Evolutionary conservation across 2,797 vertebrate species (phyloP).

Genomic region (Sebastes umbrosus): DNA sequence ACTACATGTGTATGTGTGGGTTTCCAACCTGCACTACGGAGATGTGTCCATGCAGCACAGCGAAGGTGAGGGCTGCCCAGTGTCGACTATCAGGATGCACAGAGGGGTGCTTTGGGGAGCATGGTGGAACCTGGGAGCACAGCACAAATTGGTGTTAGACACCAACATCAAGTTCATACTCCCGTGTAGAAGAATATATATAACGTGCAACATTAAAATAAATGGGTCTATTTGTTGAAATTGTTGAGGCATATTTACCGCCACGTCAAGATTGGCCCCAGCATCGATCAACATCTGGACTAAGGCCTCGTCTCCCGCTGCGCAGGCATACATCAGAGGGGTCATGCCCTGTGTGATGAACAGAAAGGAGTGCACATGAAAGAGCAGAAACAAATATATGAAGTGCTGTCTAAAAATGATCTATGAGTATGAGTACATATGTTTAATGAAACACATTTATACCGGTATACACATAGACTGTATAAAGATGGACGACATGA

Average conservation of each 20-base stretch:
- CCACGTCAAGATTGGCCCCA: constrained; percentile 92
- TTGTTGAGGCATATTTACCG: constrained; percentile 78
- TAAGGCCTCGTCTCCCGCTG: constrained; percentile 96
- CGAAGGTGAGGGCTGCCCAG: constrained; percentile 94
- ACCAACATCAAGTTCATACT: background rate
- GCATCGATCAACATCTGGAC: constrained; percentile 99
- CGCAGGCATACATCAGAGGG: constrained; percentile 96
- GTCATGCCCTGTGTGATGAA: constrained; percentile 90
- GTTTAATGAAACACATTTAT: background rate
- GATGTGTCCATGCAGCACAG: constrained; percentile 95
- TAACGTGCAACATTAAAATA: background rate
- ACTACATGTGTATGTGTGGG: background rate
- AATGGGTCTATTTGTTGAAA: constrained; percentile 3
- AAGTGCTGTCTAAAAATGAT: background rate
- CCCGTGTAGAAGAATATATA: background rate
- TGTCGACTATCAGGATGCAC: constrained; percentile 94
- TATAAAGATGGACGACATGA: too few species aligned
- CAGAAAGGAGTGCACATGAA: background rate
- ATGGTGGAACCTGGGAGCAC: constrained; percentile 87
- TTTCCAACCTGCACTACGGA: constrained; percentile 94
- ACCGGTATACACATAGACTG: background rate
- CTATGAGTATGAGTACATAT: background rate
- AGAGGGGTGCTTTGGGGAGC: constrained; percentile 89
- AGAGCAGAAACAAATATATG: background rate
- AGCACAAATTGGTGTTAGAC: constrained; percentile 1